These are phyloP conservation scores for Azorinus chamasolen DNA, from an alignment of 2,888 invertebrate species.

Conservation along the genomic window DNA sequence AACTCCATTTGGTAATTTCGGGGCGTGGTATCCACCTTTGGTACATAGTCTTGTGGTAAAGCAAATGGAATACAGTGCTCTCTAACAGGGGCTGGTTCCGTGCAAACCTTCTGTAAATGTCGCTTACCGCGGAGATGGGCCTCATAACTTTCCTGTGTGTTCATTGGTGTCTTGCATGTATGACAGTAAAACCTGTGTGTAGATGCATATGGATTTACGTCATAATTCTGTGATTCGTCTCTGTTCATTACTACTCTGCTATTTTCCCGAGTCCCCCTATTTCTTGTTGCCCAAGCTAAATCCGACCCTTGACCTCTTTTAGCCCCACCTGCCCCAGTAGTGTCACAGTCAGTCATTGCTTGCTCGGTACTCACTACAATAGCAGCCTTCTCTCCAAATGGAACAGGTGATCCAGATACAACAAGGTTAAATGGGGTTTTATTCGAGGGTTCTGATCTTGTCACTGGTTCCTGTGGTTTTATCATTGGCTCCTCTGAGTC, in stretches of 20 bases:
- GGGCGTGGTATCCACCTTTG: conserved; percentile 63
- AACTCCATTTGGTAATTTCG: conserved; percentile 80
- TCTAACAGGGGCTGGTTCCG: conserved; percentile 62
- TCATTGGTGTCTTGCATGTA: conserved; percentile 71
- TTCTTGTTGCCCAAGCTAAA: conserved; percentile 53
- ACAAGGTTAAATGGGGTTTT: background rate
- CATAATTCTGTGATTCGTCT: background rate
- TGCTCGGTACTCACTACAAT: background rate
- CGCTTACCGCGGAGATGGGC: conserved; percentile 69
- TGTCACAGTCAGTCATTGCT: background rate
- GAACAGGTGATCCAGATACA: conserved; percentile 10
- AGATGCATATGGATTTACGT: conserved; percentile 39
- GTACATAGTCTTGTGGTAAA: conserved; percentile 20
- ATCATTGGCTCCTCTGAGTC: too few relatives aligned
- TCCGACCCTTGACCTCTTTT: conserved; percentile 45
- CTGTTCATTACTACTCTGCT: background rate
- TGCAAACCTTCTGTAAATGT: conserved; percentile 71
- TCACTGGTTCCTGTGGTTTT: too few relatives aligned
- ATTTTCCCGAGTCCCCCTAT: conserved; percentile 26
- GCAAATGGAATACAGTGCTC: conserved; percentile 29
- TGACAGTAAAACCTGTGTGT: conserved; percentile 64
- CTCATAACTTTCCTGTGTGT: conserved; percentile 67
- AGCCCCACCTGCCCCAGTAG: conserved; percentile 2
- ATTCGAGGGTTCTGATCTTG: too few relatives aligned
- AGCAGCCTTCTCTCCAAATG: conserved; percentile 13